phyloP scores from a whole-genome alignment of 2,113 vertebrate genomes.

The Euleptes europaea region DNA sequence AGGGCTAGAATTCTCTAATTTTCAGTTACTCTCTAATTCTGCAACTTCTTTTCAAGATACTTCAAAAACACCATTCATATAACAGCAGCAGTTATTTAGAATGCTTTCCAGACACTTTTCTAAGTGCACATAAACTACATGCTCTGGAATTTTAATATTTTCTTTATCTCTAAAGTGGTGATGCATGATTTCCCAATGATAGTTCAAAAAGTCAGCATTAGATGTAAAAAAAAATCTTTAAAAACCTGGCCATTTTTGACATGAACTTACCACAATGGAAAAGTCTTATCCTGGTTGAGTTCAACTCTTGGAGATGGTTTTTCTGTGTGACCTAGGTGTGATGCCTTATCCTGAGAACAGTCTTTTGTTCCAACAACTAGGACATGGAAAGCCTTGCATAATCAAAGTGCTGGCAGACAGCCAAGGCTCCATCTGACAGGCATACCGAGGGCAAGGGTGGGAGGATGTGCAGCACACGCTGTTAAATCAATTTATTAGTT shows the following conservation, averaged over 20 bases:
- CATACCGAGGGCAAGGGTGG: conserved; percentile 50
- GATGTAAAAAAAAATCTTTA: conserved; percentile 37
- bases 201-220: background rate
- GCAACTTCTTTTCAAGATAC: conserved; percentile 25
- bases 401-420: conserved; percentile 60
- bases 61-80: background rate
- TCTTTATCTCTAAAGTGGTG: conserved; percentile 36
- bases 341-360: conserved; percentile 42
- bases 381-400: conserved; percentile 58
- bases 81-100: background rate
- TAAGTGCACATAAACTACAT: conserved; percentile 31
- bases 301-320: conserved; percentile 53
- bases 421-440: conserved; percentile 69
- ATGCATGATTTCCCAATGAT: conserved; percentile 8
- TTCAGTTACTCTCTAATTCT: background rate
- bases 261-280: conserved; percentile 62
- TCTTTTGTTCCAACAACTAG: conserved; percentile 67
- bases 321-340: conserved; percentile 57
- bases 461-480: conserved; percentile 68
- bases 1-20: background rate
- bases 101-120: background rate
- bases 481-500: conserved; percentile 46
- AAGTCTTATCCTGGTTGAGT: conserved; percentile 63
- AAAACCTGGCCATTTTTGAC: conserved; percentile 53
- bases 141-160: conserved; percentile 17